Evolutionary conservation across 2,888 invertebrate genomes (phyloP).

Genomic region (Drosophila longiperda): DNA sequence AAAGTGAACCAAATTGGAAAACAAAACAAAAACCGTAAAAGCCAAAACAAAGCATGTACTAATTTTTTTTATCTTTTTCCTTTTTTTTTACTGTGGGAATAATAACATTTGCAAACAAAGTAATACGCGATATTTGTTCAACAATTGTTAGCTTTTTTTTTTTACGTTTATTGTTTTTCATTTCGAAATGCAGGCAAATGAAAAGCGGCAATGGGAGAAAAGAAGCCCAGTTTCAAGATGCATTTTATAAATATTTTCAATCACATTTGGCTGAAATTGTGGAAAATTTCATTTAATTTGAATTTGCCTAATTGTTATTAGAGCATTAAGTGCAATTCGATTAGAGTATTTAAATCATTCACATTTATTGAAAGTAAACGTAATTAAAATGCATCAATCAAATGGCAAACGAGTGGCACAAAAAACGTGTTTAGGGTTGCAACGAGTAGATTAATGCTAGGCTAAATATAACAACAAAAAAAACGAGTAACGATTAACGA

Average conservation of each 20-base stretch:
- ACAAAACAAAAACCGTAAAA: conserved; percentile 5
- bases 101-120: background rate
- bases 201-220: conserved; percentile 1
- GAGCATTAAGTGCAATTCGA: background rate
- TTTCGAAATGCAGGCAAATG: conserved; percentile 1
- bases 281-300: background rate
- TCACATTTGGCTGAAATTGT: background rate
- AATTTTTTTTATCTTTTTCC: background rate
- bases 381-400: background rate
- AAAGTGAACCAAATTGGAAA: conserved; percentile 20
- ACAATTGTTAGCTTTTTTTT: background rate
- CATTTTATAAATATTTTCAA: background rate
- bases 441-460: background rate
- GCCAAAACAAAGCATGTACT: conserved; percentile 1
- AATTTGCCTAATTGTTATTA: background rate
- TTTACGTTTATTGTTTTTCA: background rate
- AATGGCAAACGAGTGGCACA: background rate
- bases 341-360: background rate
- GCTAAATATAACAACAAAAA: background rate
- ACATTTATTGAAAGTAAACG: background rate
- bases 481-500: background rate
- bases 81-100: background rate
- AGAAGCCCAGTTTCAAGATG: conserved; percentile 2
- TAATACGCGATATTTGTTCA: background rate
- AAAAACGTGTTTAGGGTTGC: background rate